phyloP scores from a whole-genome alignment of 2,888 invertebrate genomes.

The Sminthurides aquaticus region DNA sequence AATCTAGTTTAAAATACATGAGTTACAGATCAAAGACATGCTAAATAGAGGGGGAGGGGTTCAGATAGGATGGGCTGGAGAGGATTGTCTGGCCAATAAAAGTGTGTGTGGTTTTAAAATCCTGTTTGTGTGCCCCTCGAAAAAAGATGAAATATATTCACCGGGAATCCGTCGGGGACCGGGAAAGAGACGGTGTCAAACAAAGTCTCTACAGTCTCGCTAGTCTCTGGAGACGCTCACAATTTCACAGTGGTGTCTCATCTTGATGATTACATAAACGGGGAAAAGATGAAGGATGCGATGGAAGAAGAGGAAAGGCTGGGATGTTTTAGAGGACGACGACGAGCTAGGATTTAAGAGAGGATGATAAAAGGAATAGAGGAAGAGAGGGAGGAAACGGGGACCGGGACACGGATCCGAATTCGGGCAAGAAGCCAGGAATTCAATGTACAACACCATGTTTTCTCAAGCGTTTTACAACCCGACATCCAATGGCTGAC shows the following conservation, averaged over 20 bases:
- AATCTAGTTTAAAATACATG: neutral
- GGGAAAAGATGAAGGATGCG: too few species aligned
- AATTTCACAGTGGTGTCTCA: neutral
- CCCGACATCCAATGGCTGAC: neutral
- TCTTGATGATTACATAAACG: neutral
- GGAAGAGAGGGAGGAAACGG: neutral
- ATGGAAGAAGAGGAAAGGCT: too few species aligned
- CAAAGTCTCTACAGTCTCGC: neutral
- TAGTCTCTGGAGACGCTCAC: neutral
- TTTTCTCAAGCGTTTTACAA: neutral
- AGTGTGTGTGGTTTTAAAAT: neutral
- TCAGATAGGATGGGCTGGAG: neutral
- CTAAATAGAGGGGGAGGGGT: neutral
- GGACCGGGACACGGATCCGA: neutral
- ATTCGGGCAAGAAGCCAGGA: neutral
- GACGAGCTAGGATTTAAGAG: too few species aligned
- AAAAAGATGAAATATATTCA: neutral
- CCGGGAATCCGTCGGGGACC: neutral
- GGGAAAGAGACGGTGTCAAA: neutral
- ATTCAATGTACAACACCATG: neutral
- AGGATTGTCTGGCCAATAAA: neutral
- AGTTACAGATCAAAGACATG: slow-evolving; percentile 12
- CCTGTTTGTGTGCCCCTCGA: too few species aligned
- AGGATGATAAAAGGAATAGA: too few species aligned
- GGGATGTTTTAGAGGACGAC: too few species aligned